Evolutionary conservation across 2,888 invertebrate genomes (phyloP), one percentile per base, ranked within the genome.

Genomic region (Leptinotarsa rubiginosa): DNA sequence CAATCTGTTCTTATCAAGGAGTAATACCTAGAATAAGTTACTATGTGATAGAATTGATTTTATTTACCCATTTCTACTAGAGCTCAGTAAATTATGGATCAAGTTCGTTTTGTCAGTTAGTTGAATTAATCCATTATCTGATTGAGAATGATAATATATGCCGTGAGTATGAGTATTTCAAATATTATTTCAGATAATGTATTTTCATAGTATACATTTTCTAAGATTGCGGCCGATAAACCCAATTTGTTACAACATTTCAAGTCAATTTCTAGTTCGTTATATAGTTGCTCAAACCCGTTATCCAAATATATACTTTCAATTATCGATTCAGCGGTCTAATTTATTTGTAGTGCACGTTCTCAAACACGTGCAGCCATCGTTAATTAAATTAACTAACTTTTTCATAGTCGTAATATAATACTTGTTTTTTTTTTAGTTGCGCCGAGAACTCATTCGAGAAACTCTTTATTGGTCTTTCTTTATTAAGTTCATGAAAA

Each of bases 331-430:
- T 75, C 72, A 67, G 70, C 66, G 72, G 70, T 66, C 67, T 49
- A 74, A 77, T 78, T 75, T 77, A 77, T 75, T 78, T 78, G 75
- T 78, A 75, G 68, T 73, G 75, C 78, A 78, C 77, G 78, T 78
- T 77, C 74, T 73, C 73, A 70, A 74, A 75, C 78, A 78, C 70
- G 73, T 74, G 74, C 68, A 71, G 67, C 70, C 70, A 65, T 73
- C 74, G 78, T 77, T 77, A 78, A 78, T 78, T 77, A 79, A 79
- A 77, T 79, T 74, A 77, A 75, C 78, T 72, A 75, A 78, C 75
- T 76, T 76, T 76, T 78, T 72, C 78, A 73, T 73, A 56, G 74
- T 65, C 70, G 78, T 75, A 78, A 78, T 74, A 70, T 75, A 76
- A 78, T 78, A 78, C 78, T 64, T 65, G 70, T 72, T 72, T 75